These are phyloP conservation scores for Eulithis prunata DNA, from an alignment of 2,888 invertebrate genomes.

Conservation along the genomic window DNA sequence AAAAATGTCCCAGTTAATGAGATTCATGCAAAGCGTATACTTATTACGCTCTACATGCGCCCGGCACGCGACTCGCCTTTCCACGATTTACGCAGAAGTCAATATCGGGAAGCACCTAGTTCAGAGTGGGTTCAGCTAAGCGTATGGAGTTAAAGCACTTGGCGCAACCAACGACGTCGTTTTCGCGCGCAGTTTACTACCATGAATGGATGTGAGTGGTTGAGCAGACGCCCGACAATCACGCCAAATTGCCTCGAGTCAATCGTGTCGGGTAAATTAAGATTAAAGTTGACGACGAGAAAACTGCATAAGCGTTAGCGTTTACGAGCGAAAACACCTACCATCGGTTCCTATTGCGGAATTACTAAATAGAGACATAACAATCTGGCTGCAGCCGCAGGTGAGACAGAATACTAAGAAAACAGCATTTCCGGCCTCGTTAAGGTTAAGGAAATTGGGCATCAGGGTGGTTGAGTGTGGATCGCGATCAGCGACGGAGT, in stretches of 20 bases:
- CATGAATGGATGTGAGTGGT: slow-evolving; percentile 45
- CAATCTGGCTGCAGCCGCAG: slow-evolving; percentile 39
- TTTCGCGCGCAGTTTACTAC: slow-evolving; percentile 50
- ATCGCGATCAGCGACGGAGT: slow-evolving; percentile 55
- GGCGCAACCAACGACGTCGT: slow-evolving; percentile 46
- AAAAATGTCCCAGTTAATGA: slow-evolving; percentile 70
- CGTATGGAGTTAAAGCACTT: slow-evolving; percentile 36
- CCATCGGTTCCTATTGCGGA: slow-evolving; percentile 46
- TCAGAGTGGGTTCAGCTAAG: slow-evolving; percentile 14
- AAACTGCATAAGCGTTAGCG: slow-evolving; percentile 53
- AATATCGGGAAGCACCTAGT: slow-evolving; percentile 7
- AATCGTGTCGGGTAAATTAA: slow-evolving; percentile 61
- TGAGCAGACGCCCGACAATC: slow-evolving; percentile 54
- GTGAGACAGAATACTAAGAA: slow-evolving; percentile 44
- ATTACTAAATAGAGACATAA: slow-evolving; percentile 56
- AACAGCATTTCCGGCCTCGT: slow-evolving; percentile 51
- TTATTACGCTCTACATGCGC: slow-evolving; percentile 63
- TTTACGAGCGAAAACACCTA: slow-evolving; percentile 52
- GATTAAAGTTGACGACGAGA: slow-evolving; percentile 55
- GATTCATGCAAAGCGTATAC: slow-evolving; percentile 43
- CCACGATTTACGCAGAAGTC: slow-evolving; percentile 18
- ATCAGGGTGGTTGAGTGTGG: slow-evolving; percentile 48
- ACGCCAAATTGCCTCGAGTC: slow-evolving; percentile 52
- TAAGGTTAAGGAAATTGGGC: slow-evolving; percentile 59
- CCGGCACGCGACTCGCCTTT: slow-evolving; percentile 62